Conservation (phyloP, 2,113 vertebrate genomes). For the Gymnorhina tibicen region DNA sequence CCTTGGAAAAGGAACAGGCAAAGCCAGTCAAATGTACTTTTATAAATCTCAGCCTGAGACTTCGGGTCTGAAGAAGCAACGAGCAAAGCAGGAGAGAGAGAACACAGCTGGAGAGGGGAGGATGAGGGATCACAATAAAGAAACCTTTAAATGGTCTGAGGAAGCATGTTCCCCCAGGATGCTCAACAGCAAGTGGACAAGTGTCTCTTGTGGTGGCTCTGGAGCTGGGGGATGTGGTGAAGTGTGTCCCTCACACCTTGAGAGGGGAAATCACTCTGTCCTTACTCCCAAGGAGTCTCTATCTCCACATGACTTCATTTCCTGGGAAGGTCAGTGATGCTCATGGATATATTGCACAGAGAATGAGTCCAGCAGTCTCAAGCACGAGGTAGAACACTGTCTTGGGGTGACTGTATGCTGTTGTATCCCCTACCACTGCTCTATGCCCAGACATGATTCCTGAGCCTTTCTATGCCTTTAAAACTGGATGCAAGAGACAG, state of each 20-base stretch:
- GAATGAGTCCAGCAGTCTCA: background rate
- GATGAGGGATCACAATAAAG: background rate
- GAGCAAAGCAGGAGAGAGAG: background rate
- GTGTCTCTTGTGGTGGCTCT: background rate
- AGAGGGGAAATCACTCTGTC: background rate
- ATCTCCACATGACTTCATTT: background rate
- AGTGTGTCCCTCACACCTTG: background rate
- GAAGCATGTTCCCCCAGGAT: background rate
- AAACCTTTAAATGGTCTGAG: background rate
- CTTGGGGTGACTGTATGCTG: no score
- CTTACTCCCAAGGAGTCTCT: background rate
- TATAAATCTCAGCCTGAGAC: background rate
- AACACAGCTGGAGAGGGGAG: background rate
- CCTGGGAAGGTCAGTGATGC: no score
- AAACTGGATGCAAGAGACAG: no score
- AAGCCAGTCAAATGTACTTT: background rate
- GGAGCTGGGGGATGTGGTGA: background rate
- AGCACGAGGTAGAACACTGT: background rate
- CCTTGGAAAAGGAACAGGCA: background rate
- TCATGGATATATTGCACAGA: background rate
- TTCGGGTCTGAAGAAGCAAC: background rate
- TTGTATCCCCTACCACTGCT: no score
- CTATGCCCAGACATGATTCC: no score
- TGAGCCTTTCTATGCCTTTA: no score
- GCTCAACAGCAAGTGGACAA: background rate